These are phyloP conservation scores for Lypha dubia DNA, from an alignment of 2,888 invertebrate genomes.

Conservation along the genomic window DNA sequence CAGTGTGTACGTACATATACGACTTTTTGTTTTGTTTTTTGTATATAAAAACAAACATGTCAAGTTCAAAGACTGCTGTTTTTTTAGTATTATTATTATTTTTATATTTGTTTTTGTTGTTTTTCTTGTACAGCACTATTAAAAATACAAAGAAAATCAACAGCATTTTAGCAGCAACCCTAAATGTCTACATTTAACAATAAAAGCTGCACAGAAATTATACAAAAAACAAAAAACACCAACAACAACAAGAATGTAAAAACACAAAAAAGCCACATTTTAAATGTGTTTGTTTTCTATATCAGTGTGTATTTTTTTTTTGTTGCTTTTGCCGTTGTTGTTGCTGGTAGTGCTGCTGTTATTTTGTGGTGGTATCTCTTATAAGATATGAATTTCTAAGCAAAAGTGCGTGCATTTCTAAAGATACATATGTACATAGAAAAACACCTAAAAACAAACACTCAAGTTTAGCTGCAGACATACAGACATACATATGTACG, in stretches of 20 bases:
- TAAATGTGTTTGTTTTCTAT: conserved; percentile 60
- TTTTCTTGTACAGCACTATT: conserved; percentile 30
- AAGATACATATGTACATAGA: conserved; percentile 44
- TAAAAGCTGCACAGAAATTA: conserved; percentile 46
- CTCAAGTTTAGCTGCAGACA: conserved; percentile 4
- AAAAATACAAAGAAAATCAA: conserved; percentile 66
- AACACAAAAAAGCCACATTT: conserved; percentile 61
- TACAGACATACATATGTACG: conserved; percentile 40
- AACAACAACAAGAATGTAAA: conserved; percentile 33
- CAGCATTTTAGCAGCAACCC: conserved; percentile 64
- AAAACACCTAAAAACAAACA: conserved; percentile 38
- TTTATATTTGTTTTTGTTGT: too few species aligned
- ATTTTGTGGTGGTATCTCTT: conserved; percentile 57
- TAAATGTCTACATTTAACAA: conserved; percentile 64
- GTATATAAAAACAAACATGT: conserved; percentile 65
- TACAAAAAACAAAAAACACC: conserved; percentile 14
- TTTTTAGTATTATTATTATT: conserved; percentile 24
- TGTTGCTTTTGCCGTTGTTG: conserved; percentile 25
- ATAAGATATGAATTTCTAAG: conserved; percentile 66
- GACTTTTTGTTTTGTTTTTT: too few species aligned
- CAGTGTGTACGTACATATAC: conserved; percentile 2
- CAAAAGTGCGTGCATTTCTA: conserved; percentile 65
- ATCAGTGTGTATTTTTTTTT: conserved; percentile 18
- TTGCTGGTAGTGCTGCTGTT: conserved; percentile 37
- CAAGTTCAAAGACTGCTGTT: conserved; percentile 65